Evolutionary conservation across 2,113 vertebrate genomes (phyloP).

Genomic region (Rhea pennata): DNA sequence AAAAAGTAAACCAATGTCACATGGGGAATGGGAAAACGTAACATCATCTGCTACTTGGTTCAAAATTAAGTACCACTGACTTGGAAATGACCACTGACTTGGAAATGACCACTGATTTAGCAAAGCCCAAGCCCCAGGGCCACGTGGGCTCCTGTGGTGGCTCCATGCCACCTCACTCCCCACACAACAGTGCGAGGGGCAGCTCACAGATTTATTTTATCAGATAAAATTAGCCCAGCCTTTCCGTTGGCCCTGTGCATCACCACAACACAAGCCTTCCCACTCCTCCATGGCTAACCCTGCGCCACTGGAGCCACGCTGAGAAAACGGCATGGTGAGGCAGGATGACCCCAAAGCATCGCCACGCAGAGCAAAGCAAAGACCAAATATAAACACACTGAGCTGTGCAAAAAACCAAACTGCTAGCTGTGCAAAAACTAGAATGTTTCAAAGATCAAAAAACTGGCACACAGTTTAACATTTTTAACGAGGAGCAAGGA

Average conservation of each 20-base stretch:
- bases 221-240: neutral
- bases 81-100: neutral
- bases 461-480: neutral
- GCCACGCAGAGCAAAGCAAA: neutral
- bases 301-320: neutral
- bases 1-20: neutral
- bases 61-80: too few relatives aligned
- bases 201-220: neutral
- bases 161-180: fast-evolving
- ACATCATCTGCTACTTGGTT: neutral
- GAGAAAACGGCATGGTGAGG: neutral
- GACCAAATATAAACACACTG: neutral
- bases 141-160: fast-evolving
- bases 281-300: neutral
- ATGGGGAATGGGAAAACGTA: neutral
- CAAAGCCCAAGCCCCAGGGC: neutral
- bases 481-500: neutral
- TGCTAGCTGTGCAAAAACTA: neutral
- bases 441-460: neutral
- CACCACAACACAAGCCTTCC: neutral
- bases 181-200: neutral
- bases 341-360: neutral
- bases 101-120: neutral
- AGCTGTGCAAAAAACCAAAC: neutral
- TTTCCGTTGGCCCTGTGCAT: neutral